These are phyloP conservation scores for Ploceus nigricollis DNA, from an alignment of 2,113 vertebrate species.

Conservation along the genomic window DNA sequence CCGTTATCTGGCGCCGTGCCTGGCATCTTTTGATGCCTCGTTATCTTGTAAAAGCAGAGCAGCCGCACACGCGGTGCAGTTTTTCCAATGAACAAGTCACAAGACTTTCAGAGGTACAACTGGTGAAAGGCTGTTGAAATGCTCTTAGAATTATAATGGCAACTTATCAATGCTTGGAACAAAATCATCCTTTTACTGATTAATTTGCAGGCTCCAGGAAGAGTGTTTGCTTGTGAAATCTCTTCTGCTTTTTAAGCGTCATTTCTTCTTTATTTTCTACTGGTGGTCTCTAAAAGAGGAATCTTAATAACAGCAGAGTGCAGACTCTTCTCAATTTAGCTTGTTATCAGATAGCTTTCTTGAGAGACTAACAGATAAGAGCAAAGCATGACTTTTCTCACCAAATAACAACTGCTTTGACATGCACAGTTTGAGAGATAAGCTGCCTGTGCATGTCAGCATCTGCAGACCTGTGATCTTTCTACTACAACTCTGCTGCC, in stretches of 20 bases:
- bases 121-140: constrained; percentile 52
- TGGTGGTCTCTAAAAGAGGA: background rate
- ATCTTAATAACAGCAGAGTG: background rate
- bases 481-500: background rate
- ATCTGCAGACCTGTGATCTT: background rate
- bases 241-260: background rate
- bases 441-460: background rate
- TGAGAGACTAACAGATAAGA: background rate
- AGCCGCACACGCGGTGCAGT: background rate
- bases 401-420: background rate
- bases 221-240: constrained; percentile 2
- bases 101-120: constrained; percentile 28
- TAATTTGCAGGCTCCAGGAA: constrained; percentile 42
- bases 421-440: background rate
- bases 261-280: background rate
- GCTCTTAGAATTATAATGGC: constrained; percentile 63
- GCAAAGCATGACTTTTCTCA: constrained; percentile 14
- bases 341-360: constrained; percentile 20
- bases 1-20: constrained; percentile 39
- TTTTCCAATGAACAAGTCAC: constrained; percentile 60
- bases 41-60: constrained; percentile 66
- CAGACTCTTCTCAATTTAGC: background rate
- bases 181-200: constrained; percentile 38
- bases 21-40: constrained; percentile 55
- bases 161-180: constrained; percentile 46